These are phyloP conservation scores for Ferdinandea cuprea DNA, from an alignment of 2,888 invertebrate species.

Conservation along the genomic window DNA sequence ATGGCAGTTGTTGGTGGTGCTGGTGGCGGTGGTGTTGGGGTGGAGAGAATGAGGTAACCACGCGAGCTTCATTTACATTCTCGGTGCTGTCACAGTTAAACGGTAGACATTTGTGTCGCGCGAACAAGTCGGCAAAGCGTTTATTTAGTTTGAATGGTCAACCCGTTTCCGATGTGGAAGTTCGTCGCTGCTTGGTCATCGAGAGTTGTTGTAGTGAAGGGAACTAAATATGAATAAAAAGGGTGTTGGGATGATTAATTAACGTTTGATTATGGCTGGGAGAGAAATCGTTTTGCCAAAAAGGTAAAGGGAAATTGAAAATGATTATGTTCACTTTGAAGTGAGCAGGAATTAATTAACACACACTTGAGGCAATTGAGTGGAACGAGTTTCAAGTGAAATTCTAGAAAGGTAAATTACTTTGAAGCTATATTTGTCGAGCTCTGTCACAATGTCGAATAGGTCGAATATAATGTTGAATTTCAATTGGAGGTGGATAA, in stretches of 20 bases:
- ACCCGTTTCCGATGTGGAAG: conserved; percentile 53
- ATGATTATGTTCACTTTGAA: conserved; percentile 33
- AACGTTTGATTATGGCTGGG: conserved; percentile 22
- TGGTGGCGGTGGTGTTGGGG: too few relatives aligned
- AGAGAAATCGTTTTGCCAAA: conserved; percentile 8
- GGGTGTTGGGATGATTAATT: conserved; percentile 66
- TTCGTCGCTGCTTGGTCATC: conserved; percentile 20
- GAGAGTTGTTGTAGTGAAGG: too few relatives aligned
- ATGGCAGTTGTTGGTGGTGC: too few relatives aligned
- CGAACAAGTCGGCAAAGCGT: conserved; percentile 46
- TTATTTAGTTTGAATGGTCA: conserved; percentile 60
- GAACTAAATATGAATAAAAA: conserved; percentile 41
- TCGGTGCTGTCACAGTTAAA: conserved; percentile 51
- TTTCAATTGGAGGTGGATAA: too few relatives aligned
- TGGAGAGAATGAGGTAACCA: conserved; percentile 10
- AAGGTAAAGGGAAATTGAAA: conserved; percentile 10
- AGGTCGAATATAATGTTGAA: too few relatives aligned
- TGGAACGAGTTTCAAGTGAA: background rate
- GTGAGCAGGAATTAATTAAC: background rate
- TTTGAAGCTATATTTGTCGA: background rate
- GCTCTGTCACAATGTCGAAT: too few relatives aligned
- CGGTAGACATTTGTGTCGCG: conserved; percentile 32
- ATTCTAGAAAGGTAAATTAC: background rate
- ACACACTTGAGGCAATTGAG: background rate
- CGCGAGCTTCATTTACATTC: conserved; percentile 63